Conservation (phyloP, 30 jellyfish, hydroid and myxozoan genomes). For the Turritopsis rubra region DNA sequence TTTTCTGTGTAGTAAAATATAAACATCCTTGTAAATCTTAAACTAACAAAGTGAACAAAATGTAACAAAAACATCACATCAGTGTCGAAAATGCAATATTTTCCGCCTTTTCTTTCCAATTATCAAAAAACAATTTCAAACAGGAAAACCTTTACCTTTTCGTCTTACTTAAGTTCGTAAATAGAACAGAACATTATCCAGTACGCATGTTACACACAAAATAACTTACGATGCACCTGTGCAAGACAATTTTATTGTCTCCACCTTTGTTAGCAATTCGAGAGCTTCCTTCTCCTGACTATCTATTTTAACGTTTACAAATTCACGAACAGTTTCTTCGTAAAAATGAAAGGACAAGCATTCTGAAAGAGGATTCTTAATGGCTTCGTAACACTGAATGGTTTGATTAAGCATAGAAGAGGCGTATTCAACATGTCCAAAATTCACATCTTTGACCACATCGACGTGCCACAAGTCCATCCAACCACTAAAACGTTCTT, state of each 20-base stretch:
- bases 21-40: no score
- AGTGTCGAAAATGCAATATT: no score
- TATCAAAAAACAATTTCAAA: background rate
- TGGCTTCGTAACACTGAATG: conserved; percentile 57
- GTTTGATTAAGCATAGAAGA: conserved; percentile 49
- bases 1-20: no score
- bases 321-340: conserved; percentile 89
- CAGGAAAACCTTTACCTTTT: background rate
- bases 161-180: background rate
- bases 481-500: conserved; percentile 91
- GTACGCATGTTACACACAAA: background rate
- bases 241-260: conserved; percentile 21
- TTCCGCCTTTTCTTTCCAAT: no score
- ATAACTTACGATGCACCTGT: background rate
- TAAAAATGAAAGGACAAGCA: conserved; percentile 75
- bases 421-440: conserved; percentile 72
- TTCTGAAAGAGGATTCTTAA: conserved; percentile 78
- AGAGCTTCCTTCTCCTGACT: conserved; percentile 47
- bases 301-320: conserved; percentile 78
- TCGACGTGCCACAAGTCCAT: conserved; percentile 89
- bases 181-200: background rate
- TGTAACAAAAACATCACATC: no score
- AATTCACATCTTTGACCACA: conserved; percentile 48
- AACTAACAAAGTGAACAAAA: no score
- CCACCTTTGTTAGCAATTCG: conserved; percentile 43